These are phyloP conservation scores for Montipora efflorescens DNA, from an alignment of 64 coral and sea anemone genomes.

Conservation along the genomic window DNA sequence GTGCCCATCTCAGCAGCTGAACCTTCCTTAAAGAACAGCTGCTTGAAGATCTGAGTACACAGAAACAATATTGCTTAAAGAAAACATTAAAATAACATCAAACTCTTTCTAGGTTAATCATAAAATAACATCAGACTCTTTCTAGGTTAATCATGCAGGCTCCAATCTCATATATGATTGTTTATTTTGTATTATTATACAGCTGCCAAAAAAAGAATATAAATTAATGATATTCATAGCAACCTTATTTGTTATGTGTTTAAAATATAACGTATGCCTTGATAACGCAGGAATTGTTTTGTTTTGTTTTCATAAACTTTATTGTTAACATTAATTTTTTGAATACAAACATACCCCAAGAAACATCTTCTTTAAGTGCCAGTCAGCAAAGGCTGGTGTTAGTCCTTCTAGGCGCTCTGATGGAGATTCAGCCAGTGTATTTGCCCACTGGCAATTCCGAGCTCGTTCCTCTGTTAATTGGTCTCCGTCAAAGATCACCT, in stretches of 20 bases:
- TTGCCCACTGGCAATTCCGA: conserved; percentile 41
- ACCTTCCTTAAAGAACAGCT: conserved; percentile 51
- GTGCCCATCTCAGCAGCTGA: conserved; percentile 61
- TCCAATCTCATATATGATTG: neutral
- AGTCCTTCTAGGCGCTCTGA: conserved; percentile 38
- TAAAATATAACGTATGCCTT: neutral
- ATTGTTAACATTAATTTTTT: neutral
- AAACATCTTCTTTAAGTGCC: conserved; percentile 55
- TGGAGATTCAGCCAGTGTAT: conserved; percentile 19
- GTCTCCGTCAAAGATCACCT: conserved; percentile 53
- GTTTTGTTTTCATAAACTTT: neutral
- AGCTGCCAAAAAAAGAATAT: conserved; percentile 4
- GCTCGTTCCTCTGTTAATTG: conserved; percentile 54
- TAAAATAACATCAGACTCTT: neutral
- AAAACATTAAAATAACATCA: neutral
- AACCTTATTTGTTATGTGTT: conserved; percentile 6
- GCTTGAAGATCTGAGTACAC: conserved; percentile 46
- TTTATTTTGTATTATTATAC: conserved; percentile 15
- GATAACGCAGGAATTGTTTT: neutral
- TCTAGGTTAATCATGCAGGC: neutral
- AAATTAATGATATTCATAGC: conserved; percentile 10
- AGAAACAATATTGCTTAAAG: neutral
- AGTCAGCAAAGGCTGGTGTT: conserved; percentile 63
- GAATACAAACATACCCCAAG: neutral
- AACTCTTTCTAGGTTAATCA: conserved; percentile 9